Evolutionary conservation across 2,797 vertebrate species (phyloP).

Genomic region (Silurus aristotelis): DNA sequence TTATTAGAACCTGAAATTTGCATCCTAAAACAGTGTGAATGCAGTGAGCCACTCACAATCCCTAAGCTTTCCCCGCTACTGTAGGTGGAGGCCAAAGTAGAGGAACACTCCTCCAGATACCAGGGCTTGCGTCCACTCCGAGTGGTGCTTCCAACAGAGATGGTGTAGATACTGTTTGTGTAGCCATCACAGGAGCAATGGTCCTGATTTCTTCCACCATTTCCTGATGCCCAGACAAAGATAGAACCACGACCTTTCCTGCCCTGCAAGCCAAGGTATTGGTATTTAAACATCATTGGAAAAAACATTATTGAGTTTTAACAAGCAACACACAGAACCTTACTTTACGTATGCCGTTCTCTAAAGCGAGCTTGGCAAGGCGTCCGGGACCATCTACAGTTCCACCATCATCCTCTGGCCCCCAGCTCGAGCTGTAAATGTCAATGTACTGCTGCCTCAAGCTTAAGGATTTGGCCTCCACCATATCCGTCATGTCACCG

Average conservation of each 20-base stretch:
- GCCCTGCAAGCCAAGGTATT: slow-evolving; percentile 71
- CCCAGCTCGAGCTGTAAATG: slow-evolving; percentile 94
- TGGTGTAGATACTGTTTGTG: slow-evolving; percentile 92
- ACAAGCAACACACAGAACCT: slow-evolving; percentile 47
- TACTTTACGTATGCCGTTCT: slow-evolving; percentile 78
- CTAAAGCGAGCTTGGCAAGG: slow-evolving; percentile 86
- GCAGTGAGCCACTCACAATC: slow-evolving; percentile 75
- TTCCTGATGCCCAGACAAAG: slow-evolving; percentile 95
- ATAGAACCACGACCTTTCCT: slow-evolving; percentile 88
- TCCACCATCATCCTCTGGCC: slow-evolving; percentile 90
- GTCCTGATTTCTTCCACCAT: slow-evolving; percentile 87
- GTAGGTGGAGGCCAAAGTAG: slow-evolving; percentile 87
- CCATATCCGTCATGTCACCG: slow-evolving; percentile 92
- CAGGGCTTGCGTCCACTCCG: slow-evolving; percentile 79
- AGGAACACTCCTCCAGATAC: slow-evolving; percentile 89
- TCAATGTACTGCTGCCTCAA: slow-evolving; percentile 89
- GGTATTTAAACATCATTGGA: not conserved
- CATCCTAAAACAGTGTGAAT: not conserved
- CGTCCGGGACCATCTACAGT: slow-evolving; percentile 92
- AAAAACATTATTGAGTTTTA: not conserved
- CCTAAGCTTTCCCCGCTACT: slow-evolving; percentile 81
- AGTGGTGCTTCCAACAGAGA: slow-evolving; percentile 89
- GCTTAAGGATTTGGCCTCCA: slow-evolving; percentile 90
- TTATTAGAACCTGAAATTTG: too few relatives aligned
- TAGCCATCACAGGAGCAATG: slow-evolving; percentile 97